Percentiles rank a stretch among this genome's conserved stretches.
Evolutionary conservation across 1,140 invertebrate species (phyloP).

Genomic region (Polyergus mexicanus): DNA sequence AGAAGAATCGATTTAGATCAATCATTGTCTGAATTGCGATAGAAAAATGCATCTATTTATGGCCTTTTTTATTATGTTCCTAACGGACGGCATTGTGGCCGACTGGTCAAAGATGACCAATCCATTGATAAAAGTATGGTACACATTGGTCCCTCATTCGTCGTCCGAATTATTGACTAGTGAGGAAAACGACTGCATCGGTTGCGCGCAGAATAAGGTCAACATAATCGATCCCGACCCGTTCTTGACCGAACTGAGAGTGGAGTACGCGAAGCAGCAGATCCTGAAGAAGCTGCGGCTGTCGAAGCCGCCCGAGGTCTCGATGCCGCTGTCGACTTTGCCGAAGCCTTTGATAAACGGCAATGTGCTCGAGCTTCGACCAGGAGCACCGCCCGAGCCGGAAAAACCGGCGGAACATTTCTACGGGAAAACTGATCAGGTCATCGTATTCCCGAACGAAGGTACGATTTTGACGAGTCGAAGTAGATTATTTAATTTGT

Average conservation of each 20-base stretch:
- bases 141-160: constrained; percentile 76
- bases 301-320: constrained; percentile 90
- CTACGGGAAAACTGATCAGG: constrained; percentile 92
- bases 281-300: constrained; percentile 92
- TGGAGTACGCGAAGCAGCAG: constrained; percentile 93
- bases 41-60: constrained; percentile 25
- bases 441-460: constrained; percentile 92
- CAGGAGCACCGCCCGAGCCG: constrained; percentile 78
- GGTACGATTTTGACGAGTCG: constrained; percentile 84
- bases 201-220: constrained; percentile 80
- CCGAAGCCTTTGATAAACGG: constrained; percentile 91
- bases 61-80: constrained; percentile 51
- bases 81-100: constrained; percentile 42
- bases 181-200: constrained; percentile 74
- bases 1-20: not conserved
- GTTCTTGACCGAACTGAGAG: constrained; percentile 87
- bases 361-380: constrained; percentile 83
- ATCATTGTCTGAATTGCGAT: not conserved
- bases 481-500: not conserved
- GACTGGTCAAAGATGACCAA: constrained; percentile 77
- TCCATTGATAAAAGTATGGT: constrained; percentile 79
- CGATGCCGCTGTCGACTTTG: constrained; percentile 87
- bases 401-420: constrained; percentile 89
- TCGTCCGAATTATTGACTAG: not conserved
- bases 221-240: constrained; percentile 76